phyloP scores from a whole-genome alignment of 2,888 invertebrate species.

The Pocota personata region DNA sequence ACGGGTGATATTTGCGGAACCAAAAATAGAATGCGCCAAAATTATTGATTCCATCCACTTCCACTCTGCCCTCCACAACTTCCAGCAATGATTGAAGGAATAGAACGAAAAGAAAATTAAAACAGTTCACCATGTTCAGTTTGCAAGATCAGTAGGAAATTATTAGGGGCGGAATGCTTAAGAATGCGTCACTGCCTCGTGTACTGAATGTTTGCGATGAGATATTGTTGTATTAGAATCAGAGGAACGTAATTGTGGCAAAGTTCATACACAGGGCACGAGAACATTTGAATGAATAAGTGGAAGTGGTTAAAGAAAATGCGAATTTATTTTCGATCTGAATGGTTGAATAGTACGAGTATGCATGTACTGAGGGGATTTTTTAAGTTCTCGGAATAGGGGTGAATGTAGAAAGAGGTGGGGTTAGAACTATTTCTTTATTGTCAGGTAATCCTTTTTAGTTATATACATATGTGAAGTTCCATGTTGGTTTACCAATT shows the following conservation, averaged over 20 bases:
- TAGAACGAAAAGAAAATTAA: background rate
- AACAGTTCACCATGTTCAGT: background rate
- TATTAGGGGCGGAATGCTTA: background rate
- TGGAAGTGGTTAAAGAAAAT: too few relatives aligned
- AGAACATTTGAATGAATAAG: too few relatives aligned
- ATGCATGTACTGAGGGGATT: too few relatives aligned
- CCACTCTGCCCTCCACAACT: background rate
- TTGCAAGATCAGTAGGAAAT: background rate
- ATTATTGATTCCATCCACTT: background rate
- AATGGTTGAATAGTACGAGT: too few relatives aligned
- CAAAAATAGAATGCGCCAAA: slow-evolving; percentile 2
- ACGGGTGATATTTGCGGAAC: background rate
- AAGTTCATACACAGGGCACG: background rate
- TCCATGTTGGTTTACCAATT: too few relatives aligned
- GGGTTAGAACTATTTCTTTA: too few relatives aligned
- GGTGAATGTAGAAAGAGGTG: too few relatives aligned
- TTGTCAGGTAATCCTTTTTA: too few relatives aligned
- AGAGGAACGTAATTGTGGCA: background rate
- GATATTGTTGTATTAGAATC: background rate
- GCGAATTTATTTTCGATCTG: too few relatives aligned
- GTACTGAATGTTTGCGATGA: background rate
- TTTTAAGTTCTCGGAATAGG: too few relatives aligned
- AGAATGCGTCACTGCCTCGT: background rate
- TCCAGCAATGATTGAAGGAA: background rate
- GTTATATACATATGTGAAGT: too few relatives aligned